Base-by-base conservation (phyloP, 2,888 invertebrate species). In the Myopa testacea region DNA sequence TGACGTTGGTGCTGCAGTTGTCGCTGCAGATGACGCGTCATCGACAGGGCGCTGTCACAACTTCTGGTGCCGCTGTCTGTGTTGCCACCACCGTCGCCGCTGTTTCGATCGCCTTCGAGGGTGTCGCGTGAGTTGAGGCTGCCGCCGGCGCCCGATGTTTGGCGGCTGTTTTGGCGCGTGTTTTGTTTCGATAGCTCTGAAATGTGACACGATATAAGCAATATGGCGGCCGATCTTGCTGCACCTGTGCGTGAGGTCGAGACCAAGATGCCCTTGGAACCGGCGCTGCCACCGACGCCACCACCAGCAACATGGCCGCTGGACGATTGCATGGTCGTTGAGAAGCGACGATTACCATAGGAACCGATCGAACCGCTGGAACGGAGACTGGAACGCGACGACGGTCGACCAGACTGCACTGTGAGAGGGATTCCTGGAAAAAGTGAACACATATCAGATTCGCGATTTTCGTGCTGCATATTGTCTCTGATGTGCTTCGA, bases 201-300 rank as follows among this genome's bases (percentile, higher is more conserved):
- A 90, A 94, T 93, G 92, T 94, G 94, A 92, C 94, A 95, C 93
- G 95, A 95, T 93, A 95, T 95, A 92, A 96, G 94, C 94, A 96
- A 95, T 94, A 96, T 95, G 94, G 95, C 95, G 92, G 95, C 95
- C 91, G 95, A 93, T 91, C 95, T 94, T 91, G 95, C 95, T 93
- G 95, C 95, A 95, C 95, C 95, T 95, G 95, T 95, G 92, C 95
- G 93, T 89, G 95, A 95, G 87, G 94, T 93, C 87, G 94, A 93
- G 87, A 94, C 93, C 85, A 93, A 90, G 87, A 93, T 93, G 89
- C 93, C 94, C 85, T 93, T 93, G 85, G 91, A 91, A 81, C 88
- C 87, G 82, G 88, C 87, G 78, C 85, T 89, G 86, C 85, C 88
- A 86, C 91, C 90, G 81, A 87, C 86, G 80, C 84, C 88, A 88